Evolutionary conservation across 2,797 vertebrate species (phyloP), one percentile per base, ranked within the genome.

Genomic region (Linurgus olivaceus): DNA sequence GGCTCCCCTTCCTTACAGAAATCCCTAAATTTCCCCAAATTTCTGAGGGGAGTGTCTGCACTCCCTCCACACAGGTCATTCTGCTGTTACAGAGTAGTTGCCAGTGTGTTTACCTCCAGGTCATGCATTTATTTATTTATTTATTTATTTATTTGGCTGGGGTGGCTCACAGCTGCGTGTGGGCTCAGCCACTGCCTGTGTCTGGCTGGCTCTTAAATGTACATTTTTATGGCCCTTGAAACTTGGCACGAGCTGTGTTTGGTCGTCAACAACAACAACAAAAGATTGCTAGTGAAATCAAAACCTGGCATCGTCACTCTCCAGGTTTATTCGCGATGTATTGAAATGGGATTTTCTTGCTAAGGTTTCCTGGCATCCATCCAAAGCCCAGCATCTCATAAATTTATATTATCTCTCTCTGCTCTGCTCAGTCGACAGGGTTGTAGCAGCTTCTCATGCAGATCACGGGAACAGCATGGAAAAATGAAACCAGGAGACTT

Each of bases 311-410:
- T 54, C 0, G 1, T 51, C 0, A 1, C 42, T 75, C 66, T 20
- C 6, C 66, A 90, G 73, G 90, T 92, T 88, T 90, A 58, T 55
- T 75, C 1, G 0, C 2, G 0, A n/a, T 19, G 54, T 72, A 88
- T 42, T 81, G 86, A 83, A 86, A 81, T 40, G 76, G 58, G 93
- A 26, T 90, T 95, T 96, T 95, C 93, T 86, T 52, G 82, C 57
- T 47, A 88, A 72, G 61, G 9, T 91, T 88, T 75, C 47, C 66
- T 93, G 92, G 92, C 73, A 2, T 19, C 62, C 37, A 13, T 47
- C 88, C 94, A 81, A 61, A 90, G 28, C 20, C 8, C 33, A 7
- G 70, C 62, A 50, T 94, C 90, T 95, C 77, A 52, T 93, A 93
- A 84, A 92, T 95, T 62, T 75, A 21, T 75, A 51, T 91, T 83